Evolutionary conservation across 1,140 invertebrate species (phyloP).

Genomic region (Spodoptera frugiperda): DNA sequence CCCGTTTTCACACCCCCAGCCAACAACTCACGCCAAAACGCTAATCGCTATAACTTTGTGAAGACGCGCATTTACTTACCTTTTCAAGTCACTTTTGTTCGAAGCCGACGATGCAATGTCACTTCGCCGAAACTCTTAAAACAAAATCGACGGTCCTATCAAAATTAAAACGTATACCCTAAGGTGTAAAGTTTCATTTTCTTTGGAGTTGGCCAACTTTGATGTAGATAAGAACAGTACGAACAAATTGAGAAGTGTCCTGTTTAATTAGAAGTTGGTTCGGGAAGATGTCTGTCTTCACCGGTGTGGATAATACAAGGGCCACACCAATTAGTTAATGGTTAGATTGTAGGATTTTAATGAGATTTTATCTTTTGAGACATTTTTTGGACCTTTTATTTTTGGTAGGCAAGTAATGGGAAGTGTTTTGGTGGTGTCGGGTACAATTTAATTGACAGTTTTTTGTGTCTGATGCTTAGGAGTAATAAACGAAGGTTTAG

Average conservation of each 20-base stretch:
- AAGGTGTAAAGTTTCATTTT: conserved; percentile 7
- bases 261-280: conserved; percentile 72
- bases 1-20: conserved; percentile 52
- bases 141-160: conserved; percentile 54
- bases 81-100: conserved; percentile 76
- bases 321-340: conserved; percentile 78
- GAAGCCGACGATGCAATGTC: conserved; percentile 71
- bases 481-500: neutral
- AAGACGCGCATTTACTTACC: conserved; percentile 81
- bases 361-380: conserved; percentile 69
- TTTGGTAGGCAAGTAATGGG: conserved; percentile 33
- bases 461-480: conserved; percentile 17
- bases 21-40: conserved; percentile 69
- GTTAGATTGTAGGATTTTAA: conserved; percentile 80
- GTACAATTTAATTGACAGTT: conserved; percentile 35
- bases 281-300: conserved; percentile 68
- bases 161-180: conserved; percentile 55
- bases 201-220: conserved; percentile 24
- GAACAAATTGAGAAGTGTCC: conserved; percentile 63
- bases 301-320: conserved; percentile 60
- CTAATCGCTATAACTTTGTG: conserved; percentile 76
- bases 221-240: conserved; percentile 47
- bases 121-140: conserved; percentile 74
- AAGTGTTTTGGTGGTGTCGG: conserved; percentile 32
- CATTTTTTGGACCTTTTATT: conserved; percentile 28